These are phyloP conservation scores for Pagetopsis macropterus DNA, from an alignment of 2,797 vertebrate genomes.

Conservation along the genomic window DNA sequence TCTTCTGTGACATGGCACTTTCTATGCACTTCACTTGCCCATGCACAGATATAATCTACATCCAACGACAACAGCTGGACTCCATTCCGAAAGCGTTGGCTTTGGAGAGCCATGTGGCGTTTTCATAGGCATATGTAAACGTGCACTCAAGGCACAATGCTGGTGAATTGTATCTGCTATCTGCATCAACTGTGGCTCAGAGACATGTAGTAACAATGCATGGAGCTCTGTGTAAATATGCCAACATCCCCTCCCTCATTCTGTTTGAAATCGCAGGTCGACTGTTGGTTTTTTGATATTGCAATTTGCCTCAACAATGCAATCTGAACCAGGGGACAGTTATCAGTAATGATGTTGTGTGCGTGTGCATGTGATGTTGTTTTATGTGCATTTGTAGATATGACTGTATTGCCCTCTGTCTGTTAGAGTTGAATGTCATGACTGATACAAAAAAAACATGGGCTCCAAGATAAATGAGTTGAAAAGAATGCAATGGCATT, in stretches of 20 bases:
- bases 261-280: slow-evolving; percentile 45
- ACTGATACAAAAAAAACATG: slow-evolving; percentile 25
- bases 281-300: slow-evolving; percentile 56
- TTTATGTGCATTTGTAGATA: neutral
- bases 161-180: slow-evolving; percentile 42
- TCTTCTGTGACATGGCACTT: slow-evolving; percentile 22
- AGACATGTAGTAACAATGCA: slow-evolving; percentile 4
- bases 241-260: neutral
- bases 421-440: slow-evolving; percentile 18
- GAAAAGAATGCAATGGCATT: neutral
- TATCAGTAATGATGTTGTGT: slow-evolving; percentile 24
- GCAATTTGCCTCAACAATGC: slow-evolving; percentile 46
- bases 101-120: slow-evolving; percentile 42
- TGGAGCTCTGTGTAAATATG: slow-evolving; percentile 45
- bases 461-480: neutral
- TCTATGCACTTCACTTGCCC: slow-evolving; percentile 35
- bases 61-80: slow-evolving; percentile 63
- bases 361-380: neutral
- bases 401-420: slow-evolving; percentile 10
- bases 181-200: slow-evolving; percentile 35
- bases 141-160: slow-evolving; percentile 27
- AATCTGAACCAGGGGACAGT: slow-evolving; percentile 6
- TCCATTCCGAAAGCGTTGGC: slow-evolving; percentile 39
- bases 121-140: slow-evolving; percentile 61
- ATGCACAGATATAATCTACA: slow-evolving; percentile 46